These are phyloP conservation scores for Cynopterus brachyotis DNA, from an alignment of 2,113 vertebrate species.

Conservation along the genomic window DNA sequence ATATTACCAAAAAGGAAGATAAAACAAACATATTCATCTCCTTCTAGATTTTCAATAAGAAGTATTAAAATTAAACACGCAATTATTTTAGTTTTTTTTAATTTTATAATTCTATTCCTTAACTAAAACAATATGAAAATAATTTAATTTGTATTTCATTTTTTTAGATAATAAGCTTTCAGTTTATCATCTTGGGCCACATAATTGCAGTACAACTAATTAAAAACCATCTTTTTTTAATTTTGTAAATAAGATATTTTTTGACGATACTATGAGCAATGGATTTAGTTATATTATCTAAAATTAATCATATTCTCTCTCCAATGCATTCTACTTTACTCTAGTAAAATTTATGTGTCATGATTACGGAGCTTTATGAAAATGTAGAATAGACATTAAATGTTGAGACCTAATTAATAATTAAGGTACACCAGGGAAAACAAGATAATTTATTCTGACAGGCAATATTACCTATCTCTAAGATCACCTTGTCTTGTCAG, in stretches of 20 bases:
- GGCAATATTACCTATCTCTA: not conserved
- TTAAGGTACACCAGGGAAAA: slow-evolving; percentile 28
- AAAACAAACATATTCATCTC: not conserved
- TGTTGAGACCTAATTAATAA: slow-evolving; percentile 34
- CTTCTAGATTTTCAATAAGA: not conserved
- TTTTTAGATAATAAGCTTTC: not conserved
- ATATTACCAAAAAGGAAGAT: not conserved
- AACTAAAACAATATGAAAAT: not conserved
- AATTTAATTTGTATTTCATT: not conserved
- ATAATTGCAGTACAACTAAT: not conserved
- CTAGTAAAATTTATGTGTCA: not conserved
- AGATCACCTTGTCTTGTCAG: not conserved
- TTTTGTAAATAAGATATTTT: not conserved
- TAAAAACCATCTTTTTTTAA: not conserved
- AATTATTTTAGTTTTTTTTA: not conserved
- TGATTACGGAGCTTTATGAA: not conserved
- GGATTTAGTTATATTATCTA: not conserved
- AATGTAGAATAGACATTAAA: not conserved
- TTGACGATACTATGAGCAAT: not conserved
- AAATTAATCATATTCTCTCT: not conserved
- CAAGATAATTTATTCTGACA: slow-evolving; percentile 42
- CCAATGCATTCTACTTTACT: not conserved
- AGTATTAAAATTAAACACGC: not conserved
- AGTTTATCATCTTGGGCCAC: not conserved
- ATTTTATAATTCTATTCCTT: not conserved